phyloP scores from a whole-genome alignment of 2,113 vertebrate genomes.

The Megaceryle maxima region DNA sequence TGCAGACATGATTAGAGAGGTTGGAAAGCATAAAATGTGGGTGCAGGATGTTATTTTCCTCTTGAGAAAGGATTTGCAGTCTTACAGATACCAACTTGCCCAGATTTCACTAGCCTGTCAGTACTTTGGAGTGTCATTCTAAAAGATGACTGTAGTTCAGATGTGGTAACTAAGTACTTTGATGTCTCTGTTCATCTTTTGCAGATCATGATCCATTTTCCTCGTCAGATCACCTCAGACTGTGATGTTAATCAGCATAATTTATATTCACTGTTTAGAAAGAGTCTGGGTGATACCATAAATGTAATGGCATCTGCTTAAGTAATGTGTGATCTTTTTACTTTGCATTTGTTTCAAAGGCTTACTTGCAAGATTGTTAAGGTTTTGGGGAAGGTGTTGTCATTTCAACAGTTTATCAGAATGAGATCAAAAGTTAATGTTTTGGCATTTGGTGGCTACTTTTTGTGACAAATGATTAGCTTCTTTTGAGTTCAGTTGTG shows the following conservation, averaged over 20 bases:
- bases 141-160: slow-evolving; percentile 41
- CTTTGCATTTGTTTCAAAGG: neutral
- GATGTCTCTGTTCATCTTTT: slow-evolving; percentile 49
- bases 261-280: slow-evolving; percentile 47
- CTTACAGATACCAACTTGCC: neutral
- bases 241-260: slow-evolving; percentile 62
- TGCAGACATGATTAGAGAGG: neutral
- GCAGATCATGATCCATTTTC: slow-evolving; percentile 54
- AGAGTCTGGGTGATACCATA: slow-evolving; percentile 41
- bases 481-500: neutral
- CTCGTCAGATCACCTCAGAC: slow-evolving; percentile 39
- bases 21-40: neutral
- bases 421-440: neutral
- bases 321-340: slow-evolving; percentile 10
- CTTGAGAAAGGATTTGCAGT: neutral
- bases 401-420: neutral
- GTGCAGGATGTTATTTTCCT: neutral
- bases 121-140: slow-evolving; percentile 15
- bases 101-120: neutral
- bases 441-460: neutral
- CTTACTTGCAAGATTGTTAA: neutral
- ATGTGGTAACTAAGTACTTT: slow-evolving; percentile 45
- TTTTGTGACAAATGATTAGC: slow-evolving; percentile 14
- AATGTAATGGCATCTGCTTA: slow-evolving; percentile 48
- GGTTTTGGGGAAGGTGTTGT: neutral